phyloP scores from a whole-genome alignment of 2,113 vertebrate species.

The Bubo scandiacus region DNA sequence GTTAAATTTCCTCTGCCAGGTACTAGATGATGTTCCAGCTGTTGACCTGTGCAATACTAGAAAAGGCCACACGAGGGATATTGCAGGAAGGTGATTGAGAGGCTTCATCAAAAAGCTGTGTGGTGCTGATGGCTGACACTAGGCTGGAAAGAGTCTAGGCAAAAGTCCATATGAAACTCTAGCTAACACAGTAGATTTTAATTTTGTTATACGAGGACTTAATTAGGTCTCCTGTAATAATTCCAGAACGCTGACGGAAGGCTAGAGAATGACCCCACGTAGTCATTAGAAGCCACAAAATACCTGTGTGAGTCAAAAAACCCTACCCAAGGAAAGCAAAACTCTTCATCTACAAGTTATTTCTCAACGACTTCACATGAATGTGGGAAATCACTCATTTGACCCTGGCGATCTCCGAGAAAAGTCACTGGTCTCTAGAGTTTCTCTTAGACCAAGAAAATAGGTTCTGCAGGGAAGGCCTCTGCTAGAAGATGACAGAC shows the following conservation, averaged over 20 bases:
- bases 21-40: neutral
- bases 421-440: neutral
- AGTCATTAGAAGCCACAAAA: neutral
- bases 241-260: neutral
- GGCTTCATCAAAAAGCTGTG: neutral
- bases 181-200: neutral
- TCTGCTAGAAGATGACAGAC: neutral
- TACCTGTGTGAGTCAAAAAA: neutral
- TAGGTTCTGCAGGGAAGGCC: neutral
- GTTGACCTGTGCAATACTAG: neutral
- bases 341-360: neutral
- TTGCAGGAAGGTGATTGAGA: neutral
- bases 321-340: neutral
- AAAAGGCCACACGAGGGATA: neutral
- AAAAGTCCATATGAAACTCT: neutral
- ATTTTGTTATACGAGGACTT: neutral
- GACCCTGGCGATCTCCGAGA: neutral
- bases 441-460: neutral
- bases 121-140: too few relatives aligned
- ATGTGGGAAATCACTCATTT: neutral
- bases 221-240: neutral
- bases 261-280: neutral
- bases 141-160: neutral
- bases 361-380: neutral
- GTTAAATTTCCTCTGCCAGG: neutral